Percentiles rank a stretch among this genome's conserved stretches.
phyloP scores from a whole-genome alignment of 1,140 invertebrate genomes.

The Xylocopa sonorina region DNA sequence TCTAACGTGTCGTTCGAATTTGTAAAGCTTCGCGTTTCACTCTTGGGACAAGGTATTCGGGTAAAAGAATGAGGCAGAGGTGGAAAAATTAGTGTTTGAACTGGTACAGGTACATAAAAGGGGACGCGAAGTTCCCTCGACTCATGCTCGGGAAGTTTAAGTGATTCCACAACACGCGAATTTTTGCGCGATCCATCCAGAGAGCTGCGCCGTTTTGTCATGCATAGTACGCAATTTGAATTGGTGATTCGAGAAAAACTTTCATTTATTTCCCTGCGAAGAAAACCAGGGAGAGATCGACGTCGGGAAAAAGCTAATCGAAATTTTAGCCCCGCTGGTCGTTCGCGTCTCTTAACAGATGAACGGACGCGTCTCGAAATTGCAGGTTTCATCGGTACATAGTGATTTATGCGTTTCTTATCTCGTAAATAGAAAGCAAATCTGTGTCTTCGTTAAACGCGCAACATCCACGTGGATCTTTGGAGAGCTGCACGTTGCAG shows the following conservation, averaged over 20 bases:
- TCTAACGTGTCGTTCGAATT: too few relatives aligned
- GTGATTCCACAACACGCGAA: not conserved
- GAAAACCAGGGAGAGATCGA: not conserved
- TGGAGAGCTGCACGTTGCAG: too few relatives aligned
- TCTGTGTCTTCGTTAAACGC: not conserved
- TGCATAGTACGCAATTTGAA: slow-evolving; percentile 9
- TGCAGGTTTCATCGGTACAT: not conserved
- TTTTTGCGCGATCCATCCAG: not conserved
- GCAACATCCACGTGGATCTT: too few relatives aligned
- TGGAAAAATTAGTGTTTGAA: not conserved
- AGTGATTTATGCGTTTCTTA: not conserved
- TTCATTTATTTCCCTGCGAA: not conserved
- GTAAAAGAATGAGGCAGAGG: too few relatives aligned
- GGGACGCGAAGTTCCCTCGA: too few relatives aligned
- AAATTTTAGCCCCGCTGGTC: not conserved
- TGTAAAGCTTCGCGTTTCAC: too few relatives aligned
- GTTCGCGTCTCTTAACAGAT: not conserved
- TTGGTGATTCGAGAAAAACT: not conserved
- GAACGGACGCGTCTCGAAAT: not conserved
- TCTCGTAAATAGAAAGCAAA: not conserved
- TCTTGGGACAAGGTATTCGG: too few relatives aligned
- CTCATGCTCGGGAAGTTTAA: not conserved
- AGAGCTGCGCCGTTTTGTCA: not conserved
- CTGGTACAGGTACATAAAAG: not conserved
- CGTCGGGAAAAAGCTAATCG: slow-evolving; percentile 1